Conservation (phyloP, 2,888 invertebrate species). For the Ophion ellenae region DNA sequence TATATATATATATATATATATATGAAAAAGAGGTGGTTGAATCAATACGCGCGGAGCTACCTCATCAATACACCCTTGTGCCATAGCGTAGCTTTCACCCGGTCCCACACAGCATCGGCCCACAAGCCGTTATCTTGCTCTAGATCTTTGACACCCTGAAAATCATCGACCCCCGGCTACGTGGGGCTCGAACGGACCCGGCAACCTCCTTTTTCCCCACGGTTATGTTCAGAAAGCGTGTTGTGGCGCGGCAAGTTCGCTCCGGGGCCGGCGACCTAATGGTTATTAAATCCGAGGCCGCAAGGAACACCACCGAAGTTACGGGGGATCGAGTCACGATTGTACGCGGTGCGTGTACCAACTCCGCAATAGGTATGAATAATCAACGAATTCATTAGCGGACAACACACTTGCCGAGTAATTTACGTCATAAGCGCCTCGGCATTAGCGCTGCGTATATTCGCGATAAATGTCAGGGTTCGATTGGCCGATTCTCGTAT, state of each 20-base stretch:
- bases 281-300: conserved; percentile 77
- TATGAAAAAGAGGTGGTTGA: conserved; percentile 66
- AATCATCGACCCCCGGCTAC: conserved; percentile 71
- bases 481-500: conserved; percentile 53
- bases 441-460: conserved; percentile 48
- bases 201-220: conserved; percentile 56
- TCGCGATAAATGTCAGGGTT: conserved; percentile 66
- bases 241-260: conserved; percentile 25
- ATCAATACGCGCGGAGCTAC: conserved; percentile 80
- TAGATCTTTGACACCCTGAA: conserved; percentile 82
- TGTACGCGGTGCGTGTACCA: conserved; percentile 29
- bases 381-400: conserved; percentile 59
- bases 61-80: conserved; percentile 78
- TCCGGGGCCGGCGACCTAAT: conserved; percentile 72
- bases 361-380: conserved; percentile 48
- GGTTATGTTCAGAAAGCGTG: conserved; percentile 23
- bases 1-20: neutral
- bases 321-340: conserved; percentile 32
- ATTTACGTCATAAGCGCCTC: conserved; percentile 55
- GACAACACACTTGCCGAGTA: conserved; percentile 32
- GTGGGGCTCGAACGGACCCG: conserved; percentile 5
- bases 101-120: conserved; percentile 41
- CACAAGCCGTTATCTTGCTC: conserved; percentile 75
- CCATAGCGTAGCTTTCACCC: conserved; percentile 11
- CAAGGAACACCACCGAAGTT: conserved; percentile 21